Base-by-base conservation (phyloP, 53 echinoderm and acorn worm species). In the Mesocentrotus franciscanus region DNA sequence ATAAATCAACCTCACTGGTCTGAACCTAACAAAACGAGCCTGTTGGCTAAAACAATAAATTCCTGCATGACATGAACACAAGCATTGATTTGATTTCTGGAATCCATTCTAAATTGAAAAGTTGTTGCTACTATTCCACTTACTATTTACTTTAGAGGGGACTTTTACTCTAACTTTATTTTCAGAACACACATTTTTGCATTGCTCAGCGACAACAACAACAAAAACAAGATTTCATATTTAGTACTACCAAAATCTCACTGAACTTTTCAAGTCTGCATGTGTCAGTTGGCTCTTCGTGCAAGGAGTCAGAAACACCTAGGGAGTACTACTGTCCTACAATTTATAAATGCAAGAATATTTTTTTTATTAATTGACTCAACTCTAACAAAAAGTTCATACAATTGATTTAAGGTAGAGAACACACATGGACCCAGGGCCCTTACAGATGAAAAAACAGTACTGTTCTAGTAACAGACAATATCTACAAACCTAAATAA, bases 391-490 rank as follows among this genome's bases (percentile, higher is more conserved):
- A n/a, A 56, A 20, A 58, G 59, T 13, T 58, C 58, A 87, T 87
- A 58, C 81, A 81, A 39, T 42, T 58, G 12, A 10, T 87, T 87
- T 87, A n/a, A 3, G n/a, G 58, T 56, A 58, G 9, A 57, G 58
- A 58, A 58, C 56, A 87, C 87, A 87, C 87, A 39, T 87, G 87
- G 87, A 58, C 87, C 87, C 29, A 22, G 8, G 59, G 58, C 58
- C 87, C 87, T 26, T 26, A 91, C 68, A 91, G 34, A 49, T 74
- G 66, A 22, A 92, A 26, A 93, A 76, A 61, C 79, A 93, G 93
- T 93, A 93, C 93, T 93, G 93, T 93, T 93, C 93, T 93, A 93
- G 78, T 61, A 93, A 93, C 93, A 93, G 93, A 93, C 61, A 33
- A 79, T 30, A 49, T 59, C 81, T 92, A 92, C 87, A 91, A 61